Conservation (phyloP, 2,113 vertebrate genomes). For the Cottus gobio region DNA sequence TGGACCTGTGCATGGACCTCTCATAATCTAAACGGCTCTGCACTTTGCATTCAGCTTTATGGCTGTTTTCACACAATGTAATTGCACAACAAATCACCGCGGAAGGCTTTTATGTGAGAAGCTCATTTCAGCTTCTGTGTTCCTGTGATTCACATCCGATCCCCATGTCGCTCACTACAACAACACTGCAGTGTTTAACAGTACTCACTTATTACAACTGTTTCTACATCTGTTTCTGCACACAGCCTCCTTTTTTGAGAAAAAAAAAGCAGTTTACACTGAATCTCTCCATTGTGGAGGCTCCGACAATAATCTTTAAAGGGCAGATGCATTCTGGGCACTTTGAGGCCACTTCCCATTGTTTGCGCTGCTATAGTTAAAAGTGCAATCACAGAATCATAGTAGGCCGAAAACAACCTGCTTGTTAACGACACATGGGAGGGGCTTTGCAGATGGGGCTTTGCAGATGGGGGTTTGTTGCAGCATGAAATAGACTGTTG, state of each 20-base stretch:
- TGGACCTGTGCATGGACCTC: not conserved
- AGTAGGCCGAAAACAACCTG: too few relatives aligned
- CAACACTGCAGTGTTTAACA: not conserved
- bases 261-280: too few relatives aligned
- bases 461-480: not conserved
- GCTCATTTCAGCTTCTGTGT: too few relatives aligned
- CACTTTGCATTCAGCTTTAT: too few relatives aligned
- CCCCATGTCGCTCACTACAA: not conserved
- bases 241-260: not conserved
- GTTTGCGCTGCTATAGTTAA: too few relatives aligned
- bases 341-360: not conserved
- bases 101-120: not conserved
- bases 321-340: not conserved
- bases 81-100: not conserved
- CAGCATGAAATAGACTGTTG: not conserved
- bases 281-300: not conserved
- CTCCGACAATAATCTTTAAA: too few relatives aligned
- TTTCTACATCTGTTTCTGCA: not conserved
- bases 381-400: too few relatives aligned
- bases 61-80: too few relatives aligned
- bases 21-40: too few relatives aligned
- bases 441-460: too few relatives aligned
- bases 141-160: not conserved
- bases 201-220: not conserved
- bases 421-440: too few relatives aligned